Evolutionary conservation across 2,797 vertebrate species (phyloP), one percentile per base, ranked within the genome.

Genomic region (Pseudochromis fuscus): DNA sequence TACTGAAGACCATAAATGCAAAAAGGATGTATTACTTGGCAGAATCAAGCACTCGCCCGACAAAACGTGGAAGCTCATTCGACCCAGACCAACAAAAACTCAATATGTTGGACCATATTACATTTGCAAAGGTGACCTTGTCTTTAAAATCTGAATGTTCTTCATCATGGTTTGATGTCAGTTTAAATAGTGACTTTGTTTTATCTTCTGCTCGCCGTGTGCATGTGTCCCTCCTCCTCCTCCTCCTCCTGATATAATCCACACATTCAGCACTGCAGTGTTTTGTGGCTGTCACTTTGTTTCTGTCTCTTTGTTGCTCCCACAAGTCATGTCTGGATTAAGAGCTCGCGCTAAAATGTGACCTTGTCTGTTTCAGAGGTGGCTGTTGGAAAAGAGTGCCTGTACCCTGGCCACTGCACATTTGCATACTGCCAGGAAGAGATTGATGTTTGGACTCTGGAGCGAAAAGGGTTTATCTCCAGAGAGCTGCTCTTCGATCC

Each of bases 341-440:
- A 7, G 15, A 27, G 49, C 16, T n/a, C 9, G 68, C 35, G 24
- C 53, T 53, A 18, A 70, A 81, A 51, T 1, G 37, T 73, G 15
- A 5, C 24, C n/a, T 23, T 74, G 55, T 40, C 46, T 48, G 55
- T 85, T 88, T 48, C 87, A 99, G 98, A 99, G 92, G 97, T 99
- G 74, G 95, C 96, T 62, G 94, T 95, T 15, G 97, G 97, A 40
- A 95, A 96, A 53, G 97, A 96, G 1, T 99, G 98, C 80, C 87
- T 95, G 37, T 99, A 99, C 23, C 95, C 96, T 3, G 97, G 97
- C 30, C 96, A 98, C 31, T 99, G 98, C 89, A 99, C 98, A 0
- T 99, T 99, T 87, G 98, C 98, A 0, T 99, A 99, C 65, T 98
- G 96, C 89, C 97, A 99, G 73, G 98, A 99, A 81, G 98, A 99